These are phyloP conservation scores for Ganaspis brasiliensis DNA, from an alignment of 2,888 invertebrate genomes.

Conservation along the genomic window DNA sequence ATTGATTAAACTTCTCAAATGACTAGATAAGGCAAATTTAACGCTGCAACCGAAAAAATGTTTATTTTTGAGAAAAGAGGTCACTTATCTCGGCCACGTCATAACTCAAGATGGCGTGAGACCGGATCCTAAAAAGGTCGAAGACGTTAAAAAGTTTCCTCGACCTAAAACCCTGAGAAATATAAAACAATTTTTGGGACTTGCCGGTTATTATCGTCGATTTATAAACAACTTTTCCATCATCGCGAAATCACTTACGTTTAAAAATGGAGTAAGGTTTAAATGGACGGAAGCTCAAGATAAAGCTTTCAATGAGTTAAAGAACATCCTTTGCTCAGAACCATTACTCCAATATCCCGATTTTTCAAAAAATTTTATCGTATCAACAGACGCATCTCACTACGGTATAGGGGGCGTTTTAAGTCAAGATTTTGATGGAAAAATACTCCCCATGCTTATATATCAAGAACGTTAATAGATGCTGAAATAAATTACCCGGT, in stretches of 20 bases:
- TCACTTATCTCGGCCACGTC: neutral
- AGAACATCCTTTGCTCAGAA: slow-evolving; percentile 41
- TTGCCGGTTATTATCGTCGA: slow-evolving; percentile 61
- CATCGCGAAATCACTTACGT: slow-evolving; percentile 62
- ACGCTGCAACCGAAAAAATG: slow-evolving; percentile 15
- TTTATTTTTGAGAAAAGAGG: neutral
- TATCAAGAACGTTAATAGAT: slow-evolving; percentile 29
- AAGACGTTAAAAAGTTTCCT: slow-evolving; percentile 32
- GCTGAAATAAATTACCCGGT: slow-evolving; percentile 49
- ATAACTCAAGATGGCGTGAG: neutral
- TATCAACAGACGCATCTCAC: slow-evolving; percentile 50
- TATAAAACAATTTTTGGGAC: slow-evolving; percentile 53
- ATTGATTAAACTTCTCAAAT: neutral
- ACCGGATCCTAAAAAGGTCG: slow-evolving; percentile 5
- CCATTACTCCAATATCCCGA: slow-evolving; percentile 75
- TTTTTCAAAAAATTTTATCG: slow-evolving; percentile 62
- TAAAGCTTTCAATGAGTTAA: slow-evolving; percentile 46
- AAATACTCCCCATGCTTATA: slow-evolving; percentile 44
- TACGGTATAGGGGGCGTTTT: slow-evolving; percentile 44
- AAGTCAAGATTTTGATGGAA: slow-evolving; percentile 53
- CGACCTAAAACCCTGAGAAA: neutral
- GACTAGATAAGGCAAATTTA: neutral
- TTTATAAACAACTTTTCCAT: slow-evolving; percentile 61
- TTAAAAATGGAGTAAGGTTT: slow-evolving; percentile 47
- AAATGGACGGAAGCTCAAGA: slow-evolving; percentile 49